These are phyloP conservation scores for Potamarius usumacintae DNA, from an alignment of 2,113 vertebrate species.

Conservation along the genomic window DNA sequence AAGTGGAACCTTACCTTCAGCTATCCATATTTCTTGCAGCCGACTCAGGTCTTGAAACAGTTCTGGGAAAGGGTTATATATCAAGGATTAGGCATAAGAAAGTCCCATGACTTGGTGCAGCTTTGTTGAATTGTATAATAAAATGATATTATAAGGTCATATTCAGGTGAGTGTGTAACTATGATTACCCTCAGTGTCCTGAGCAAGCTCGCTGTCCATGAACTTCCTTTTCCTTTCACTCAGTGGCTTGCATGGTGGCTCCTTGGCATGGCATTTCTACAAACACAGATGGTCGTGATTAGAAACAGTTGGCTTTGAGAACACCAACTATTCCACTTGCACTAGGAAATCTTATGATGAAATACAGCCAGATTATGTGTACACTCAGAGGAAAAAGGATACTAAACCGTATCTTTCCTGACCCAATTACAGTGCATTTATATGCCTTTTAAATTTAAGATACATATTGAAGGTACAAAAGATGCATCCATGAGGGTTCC, in stretches of 20 bases:
- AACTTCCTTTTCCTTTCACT: constrained; percentile 84
- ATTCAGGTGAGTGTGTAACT: neutral
- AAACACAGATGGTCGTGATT: neutral
- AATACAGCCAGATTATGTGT: neutral
- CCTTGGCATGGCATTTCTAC: constrained; percentile 71
- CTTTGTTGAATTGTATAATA: neutral
- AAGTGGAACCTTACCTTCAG: constrained; percentile 71
- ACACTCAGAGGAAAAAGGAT: too few species aligned
- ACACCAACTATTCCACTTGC: neutral
- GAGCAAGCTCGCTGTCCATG: constrained; percentile 81
- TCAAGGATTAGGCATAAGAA: neutral
- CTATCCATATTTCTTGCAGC: constrained; percentile 88
- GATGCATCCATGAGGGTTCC: neutral
- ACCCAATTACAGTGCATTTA: neutral
- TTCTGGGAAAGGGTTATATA: constrained; percentile 66
- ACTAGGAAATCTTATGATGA: neutral
- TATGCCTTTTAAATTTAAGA: neutral
- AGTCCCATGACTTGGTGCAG: neutral
- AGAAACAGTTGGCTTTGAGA: neutral
- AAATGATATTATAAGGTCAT: neutral
- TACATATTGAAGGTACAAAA: neutral
- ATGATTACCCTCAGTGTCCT: constrained; percentile 83
- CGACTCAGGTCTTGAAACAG: constrained; percentile 88
- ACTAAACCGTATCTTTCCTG: neutral
- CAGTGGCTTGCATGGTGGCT: constrained; percentile 67